Evolutionary conservation across 2,888 invertebrate genomes (phyloP), one percentile per base, ranked within the genome.

Genomic region (Drosophila melanocephala): DNA sequence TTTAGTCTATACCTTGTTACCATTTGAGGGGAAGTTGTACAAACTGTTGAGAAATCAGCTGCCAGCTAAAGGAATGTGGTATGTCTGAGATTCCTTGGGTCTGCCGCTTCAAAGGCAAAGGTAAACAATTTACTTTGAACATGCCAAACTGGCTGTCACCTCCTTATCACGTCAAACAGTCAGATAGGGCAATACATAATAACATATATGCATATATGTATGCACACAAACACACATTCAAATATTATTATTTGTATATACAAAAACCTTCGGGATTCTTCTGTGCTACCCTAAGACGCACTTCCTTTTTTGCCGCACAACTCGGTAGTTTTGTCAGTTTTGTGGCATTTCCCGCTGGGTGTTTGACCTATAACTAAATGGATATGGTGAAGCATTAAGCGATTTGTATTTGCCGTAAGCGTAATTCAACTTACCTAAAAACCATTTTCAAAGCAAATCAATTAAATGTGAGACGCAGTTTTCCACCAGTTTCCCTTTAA

Each of bases 401-500:
- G 37, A 37, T 55, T 55, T 47, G 9, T 28, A 32, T 67, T 28
- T 7, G 63, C 33, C n/a, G 33, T 2, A 28, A 3, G 26, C 66
- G 37, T 26, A 55, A 67, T 16, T 55, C 3, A 47, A 42, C 44
- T 52, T 22, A 44, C 19, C 42, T 26, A 37, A 37, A 14, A 65
- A 19, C 26, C 26, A 55, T 47, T 50, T 55, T 47, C 65, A 69
- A 59, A 32, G 79, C 75, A 58, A 68, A 68, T 73, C 72, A 77
- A 87, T 81, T 72, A 35, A 69, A 71, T 69, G 42, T 44, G 53
- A 50, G 55, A 70, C 73, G 60, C 52, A 33, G 44, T 37, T 75
- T 79, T 75, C 30, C 68, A 69, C 83, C 58, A 70, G 1, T 83
- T 84, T 84, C 68, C 73, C 67, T 68, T 57, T 60, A 89, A 85